Percentiles rank a stretch among this genome's conserved stretches.
These are phyloP conservation scores for Aphaenogaster floridana DNA, from an alignment of 1,140 invertebrate species.

Conservation along the genomic window DNA sequence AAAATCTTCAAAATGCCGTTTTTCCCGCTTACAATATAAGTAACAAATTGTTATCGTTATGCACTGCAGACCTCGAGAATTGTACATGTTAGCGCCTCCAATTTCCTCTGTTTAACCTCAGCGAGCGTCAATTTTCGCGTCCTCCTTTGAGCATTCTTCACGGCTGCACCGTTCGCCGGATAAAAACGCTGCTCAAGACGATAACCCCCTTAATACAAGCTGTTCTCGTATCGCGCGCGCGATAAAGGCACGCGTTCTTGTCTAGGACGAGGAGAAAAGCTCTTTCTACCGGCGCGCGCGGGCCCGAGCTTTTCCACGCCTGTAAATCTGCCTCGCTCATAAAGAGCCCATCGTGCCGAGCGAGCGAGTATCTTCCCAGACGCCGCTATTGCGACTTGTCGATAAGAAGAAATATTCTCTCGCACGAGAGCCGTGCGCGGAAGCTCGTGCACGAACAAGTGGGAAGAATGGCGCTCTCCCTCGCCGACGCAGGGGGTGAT, in stretches of 20 bases:
- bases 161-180: conserved; percentile 23
- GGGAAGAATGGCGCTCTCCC: conserved; percentile 65
- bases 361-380: conserved; percentile 59
- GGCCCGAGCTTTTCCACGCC: conserved; percentile 26
- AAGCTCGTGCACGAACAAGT: conserved; percentile 40
- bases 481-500: conserved; percentile 21
- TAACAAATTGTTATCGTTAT: not conserved
- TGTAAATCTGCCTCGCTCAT: conserved; percentile 33
- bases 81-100: not conserved
- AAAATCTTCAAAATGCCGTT: not conserved
- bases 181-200: conserved; percentile 51
- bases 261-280: conserved; percentile 11
- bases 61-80: not conserved
- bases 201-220: conserved; percentile 60
- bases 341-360: conserved; percentile 40
- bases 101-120: conserved; percentile 45
- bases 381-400: conserved; percentile 77
- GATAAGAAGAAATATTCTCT: conserved; percentile 80
- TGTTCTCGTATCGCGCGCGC: conserved; percentile 52
- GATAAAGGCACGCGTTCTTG: conserved; percentile 52
- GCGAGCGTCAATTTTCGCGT: conserved; percentile 53
- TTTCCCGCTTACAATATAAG: not conserved
- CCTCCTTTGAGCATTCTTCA: conserved; percentile 25
- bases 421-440: conserved; percentile 36
- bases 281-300: not conserved